Conservation (phyloP, 2,113 vertebrate genomes). For the Menidia beryllina region DNA sequence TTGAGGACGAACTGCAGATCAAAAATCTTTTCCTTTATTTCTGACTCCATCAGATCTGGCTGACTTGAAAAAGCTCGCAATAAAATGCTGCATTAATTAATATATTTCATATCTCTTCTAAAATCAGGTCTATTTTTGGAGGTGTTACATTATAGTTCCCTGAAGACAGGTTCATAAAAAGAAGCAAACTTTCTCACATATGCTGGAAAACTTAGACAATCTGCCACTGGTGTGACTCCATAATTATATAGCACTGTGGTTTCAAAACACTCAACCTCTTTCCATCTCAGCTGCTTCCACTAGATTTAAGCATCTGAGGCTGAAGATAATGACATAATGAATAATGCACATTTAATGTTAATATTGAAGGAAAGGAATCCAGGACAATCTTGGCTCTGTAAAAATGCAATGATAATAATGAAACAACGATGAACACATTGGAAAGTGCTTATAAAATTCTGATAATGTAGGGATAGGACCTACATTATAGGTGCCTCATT, state of each 20-base stretch:
- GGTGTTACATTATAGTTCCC: background rate
- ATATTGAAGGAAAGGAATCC: slow-evolving; percentile 43
- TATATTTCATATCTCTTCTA: background rate
- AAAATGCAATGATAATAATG: slow-evolving; percentile 9
- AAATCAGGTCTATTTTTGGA: background rate
- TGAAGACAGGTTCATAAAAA: slow-evolving; percentile 1
- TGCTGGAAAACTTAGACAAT: slow-evolving; percentile 1
- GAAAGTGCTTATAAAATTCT: slow-evolving; percentile 53
- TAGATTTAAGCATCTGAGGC: slow-evolving; percentile 31
- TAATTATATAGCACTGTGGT: slow-evolving; percentile 9
- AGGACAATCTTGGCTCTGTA: slow-evolving; percentile 12
- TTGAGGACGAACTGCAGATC: background rate
- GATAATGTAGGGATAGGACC: slow-evolving; percentile 31
- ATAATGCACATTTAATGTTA: slow-evolving; percentile 60
- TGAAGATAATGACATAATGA: slow-evolving; percentile 55
- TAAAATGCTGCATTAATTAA: background rate
- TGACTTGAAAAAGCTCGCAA: no score
- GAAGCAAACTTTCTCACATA: background rate
- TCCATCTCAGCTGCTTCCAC: slow-evolving; percentile 22
- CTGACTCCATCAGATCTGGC: background rate
- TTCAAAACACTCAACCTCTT: slow-evolving; percentile 1
- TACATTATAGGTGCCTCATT: slow-evolving; percentile 42
- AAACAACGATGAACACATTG: slow-evolving; percentile 41
- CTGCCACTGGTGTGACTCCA: background rate
- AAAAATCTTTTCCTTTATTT: background rate